Conservation (phyloP, 2,797 vertebrate genomes). For the Sebastes hopkinsi region DNA sequence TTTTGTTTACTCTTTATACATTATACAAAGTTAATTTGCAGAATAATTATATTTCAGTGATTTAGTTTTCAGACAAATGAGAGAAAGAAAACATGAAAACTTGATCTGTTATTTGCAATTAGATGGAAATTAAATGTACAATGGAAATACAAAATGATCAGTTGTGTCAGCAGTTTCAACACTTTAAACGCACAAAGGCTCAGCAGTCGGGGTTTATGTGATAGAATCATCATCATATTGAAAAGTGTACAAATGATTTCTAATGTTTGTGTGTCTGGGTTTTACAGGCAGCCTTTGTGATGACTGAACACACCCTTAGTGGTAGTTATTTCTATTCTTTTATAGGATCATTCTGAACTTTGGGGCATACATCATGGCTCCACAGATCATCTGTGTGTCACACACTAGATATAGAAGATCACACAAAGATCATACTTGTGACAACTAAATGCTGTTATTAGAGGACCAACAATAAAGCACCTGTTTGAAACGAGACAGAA, state of each 20-base stretch:
- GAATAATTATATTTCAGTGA: conserved; percentile 39
- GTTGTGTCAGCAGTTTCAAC: not conserved
- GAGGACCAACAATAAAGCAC: not conserved
- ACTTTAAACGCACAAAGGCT: conserved; percentile 13
- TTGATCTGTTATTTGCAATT: not conserved
- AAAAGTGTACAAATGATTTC: not conserved
- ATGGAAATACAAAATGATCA: not conserved
- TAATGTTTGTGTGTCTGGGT: not conserved
- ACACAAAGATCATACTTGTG: not conserved
- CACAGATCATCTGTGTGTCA: not conserved
- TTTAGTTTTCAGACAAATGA: conserved; percentile 28
- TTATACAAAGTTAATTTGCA: conserved; percentile 56
- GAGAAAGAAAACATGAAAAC: not conserved
- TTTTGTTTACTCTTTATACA: conserved; percentile 33
- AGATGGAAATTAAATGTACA: not conserved
- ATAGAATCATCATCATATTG: not conserved
- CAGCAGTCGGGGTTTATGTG: conserved; percentile 4
- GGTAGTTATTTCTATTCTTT: not conserved
- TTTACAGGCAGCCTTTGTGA: not conserved
- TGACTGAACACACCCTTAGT: not conserved
- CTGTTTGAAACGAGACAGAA: not conserved
- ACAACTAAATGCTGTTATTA: not conserved
- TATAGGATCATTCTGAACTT: too few species aligned
- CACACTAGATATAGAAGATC: not conserved
- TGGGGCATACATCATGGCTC: not conserved